These are phyloP conservation scores for Pandemis heparana DNA, from an alignment of 2,888 invertebrate genomes.

Conservation along the genomic window DNA sequence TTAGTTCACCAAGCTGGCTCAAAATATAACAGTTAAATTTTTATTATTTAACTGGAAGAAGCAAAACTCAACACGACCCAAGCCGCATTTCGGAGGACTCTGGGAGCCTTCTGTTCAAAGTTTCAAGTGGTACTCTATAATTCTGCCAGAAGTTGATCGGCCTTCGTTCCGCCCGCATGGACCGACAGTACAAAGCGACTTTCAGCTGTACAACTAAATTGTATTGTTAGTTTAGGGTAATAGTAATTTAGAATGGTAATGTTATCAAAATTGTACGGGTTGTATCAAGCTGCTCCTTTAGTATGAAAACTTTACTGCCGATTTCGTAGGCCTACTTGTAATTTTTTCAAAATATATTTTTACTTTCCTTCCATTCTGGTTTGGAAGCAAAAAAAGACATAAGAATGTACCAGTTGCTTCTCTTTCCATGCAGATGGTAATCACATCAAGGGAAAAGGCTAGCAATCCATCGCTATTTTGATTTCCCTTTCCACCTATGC, in stretches of 20 bases:
- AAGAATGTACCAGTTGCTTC: too few species aligned
- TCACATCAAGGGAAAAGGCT: too few species aligned
- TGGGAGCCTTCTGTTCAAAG: constrained; percentile 3
- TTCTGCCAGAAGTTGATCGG: neutral
- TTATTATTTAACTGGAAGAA: too few species aligned
- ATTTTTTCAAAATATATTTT: too few species aligned
- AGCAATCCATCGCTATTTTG: too few species aligned
- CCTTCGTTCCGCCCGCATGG: constrained; percentile 4
- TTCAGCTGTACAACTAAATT: neutral
- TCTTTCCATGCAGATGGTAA: too few species aligned
- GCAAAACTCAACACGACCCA: too few species aligned
- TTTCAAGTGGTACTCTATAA: constrained; percentile 13
- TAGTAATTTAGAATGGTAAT: neutral
- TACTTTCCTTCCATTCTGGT: too few species aligned
- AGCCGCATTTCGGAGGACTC: neutral
- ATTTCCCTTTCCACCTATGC: too few species aligned
- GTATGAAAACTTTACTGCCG: neutral
- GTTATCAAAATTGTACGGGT: neutral
- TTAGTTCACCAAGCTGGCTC: too few species aligned
- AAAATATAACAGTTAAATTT: too few species aligned
- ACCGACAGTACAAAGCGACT: neutral
- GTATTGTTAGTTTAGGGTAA: constrained; percentile 1
- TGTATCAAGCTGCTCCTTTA: neutral
- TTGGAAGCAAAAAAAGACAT: too few species aligned
- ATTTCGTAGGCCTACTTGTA: neutral